Evolutionary conservation across 2,888 invertebrate genomes (phyloP).

Genomic region (Drosophila subquinaria): DNA sequence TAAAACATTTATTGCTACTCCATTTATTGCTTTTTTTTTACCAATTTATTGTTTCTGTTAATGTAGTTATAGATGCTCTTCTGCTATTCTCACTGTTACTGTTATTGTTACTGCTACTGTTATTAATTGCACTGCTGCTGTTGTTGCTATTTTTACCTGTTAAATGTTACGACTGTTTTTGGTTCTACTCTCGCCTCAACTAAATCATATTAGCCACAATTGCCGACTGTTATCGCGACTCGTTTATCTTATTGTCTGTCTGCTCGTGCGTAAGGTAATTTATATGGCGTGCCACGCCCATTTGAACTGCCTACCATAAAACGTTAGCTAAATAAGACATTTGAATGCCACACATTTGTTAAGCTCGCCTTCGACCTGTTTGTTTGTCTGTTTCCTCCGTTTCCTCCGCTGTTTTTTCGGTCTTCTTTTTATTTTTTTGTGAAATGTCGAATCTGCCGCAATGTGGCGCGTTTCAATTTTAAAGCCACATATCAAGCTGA

Average conservation of each 20-base stretch:
- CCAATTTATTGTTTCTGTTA: background rate
- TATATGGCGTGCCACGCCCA: slow-evolving; percentile 66
- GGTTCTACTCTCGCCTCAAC: slow-evolving; percentile 24
- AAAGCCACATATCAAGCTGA: slow-evolving; percentile 71
- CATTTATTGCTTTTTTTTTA: background rate
- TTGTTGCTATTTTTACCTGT: slow-evolving; percentile 12
- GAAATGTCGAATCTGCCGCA: slow-evolving; percentile 61
- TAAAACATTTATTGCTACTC: too few species aligned
- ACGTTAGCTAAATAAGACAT: slow-evolving; percentile 65
- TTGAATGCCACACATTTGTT: slow-evolving; percentile 71
- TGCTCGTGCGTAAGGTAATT: slow-evolving; percentile 68
- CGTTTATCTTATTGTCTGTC: slow-evolving; percentile 40
- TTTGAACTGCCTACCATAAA: slow-evolving; percentile 23
- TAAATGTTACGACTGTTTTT: slow-evolving; percentile 11
- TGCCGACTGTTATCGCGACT: slow-evolving; percentile 53
- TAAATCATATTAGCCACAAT: slow-evolving; percentile 63
- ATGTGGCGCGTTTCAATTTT: slow-evolving; percentile 53
- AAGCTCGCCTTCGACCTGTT: slow-evolving; percentile 34
- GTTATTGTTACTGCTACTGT: background rate
- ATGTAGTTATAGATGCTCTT: background rate
- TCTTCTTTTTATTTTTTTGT: slow-evolving; percentile 20
- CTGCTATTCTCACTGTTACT: background rate
- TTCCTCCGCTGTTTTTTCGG: slow-evolving; percentile 5
- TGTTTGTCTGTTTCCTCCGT: slow-evolving; percentile 5
- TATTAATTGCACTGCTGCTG: background rate